Percentiles rank a stretch among this genome's conserved stretches.
These are phyloP conservation scores for Xiphophorus couchianus DNA, from an alignment of 2,113 vertebrate species.

Conservation along the genomic window DNA sequence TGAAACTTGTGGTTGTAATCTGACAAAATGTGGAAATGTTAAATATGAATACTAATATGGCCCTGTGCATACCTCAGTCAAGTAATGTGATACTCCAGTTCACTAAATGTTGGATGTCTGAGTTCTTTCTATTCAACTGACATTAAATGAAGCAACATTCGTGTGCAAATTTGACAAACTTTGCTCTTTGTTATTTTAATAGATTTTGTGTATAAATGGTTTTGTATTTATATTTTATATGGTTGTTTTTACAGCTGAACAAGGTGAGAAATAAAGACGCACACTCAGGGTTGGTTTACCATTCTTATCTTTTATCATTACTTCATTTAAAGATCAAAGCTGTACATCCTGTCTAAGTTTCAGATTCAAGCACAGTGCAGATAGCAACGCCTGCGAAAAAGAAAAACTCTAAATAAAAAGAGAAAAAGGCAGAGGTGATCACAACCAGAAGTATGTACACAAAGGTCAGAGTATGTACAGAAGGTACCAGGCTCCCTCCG, in stretches of 20 bases:
- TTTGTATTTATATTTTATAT: slow-evolving; percentile 68
- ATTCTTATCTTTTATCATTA: slow-evolving; percentile 70
- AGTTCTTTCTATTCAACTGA: neutral
- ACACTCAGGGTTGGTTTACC: slow-evolving; percentile 48
- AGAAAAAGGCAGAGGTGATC: slow-evolving; percentile 81
- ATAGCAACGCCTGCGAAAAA: slow-evolving; percentile 80
- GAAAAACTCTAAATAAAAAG: slow-evolving; percentile 59
- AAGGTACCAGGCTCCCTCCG: slow-evolving; percentile 68
- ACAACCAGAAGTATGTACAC: slow-evolving; percentile 83
- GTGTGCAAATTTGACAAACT: slow-evolving; percentile 4
- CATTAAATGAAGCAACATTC: neutral
- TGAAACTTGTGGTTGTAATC: slow-evolving; percentile 50
- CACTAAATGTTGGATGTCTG: neutral
- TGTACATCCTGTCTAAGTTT: slow-evolving; percentile 83
- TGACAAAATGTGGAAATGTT: neutral
- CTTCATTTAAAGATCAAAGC: slow-evolving; percentile 78
- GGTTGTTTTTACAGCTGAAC: slow-evolving; percentile 37
- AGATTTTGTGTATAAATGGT: slow-evolving; percentile 58
- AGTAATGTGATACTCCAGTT: slow-evolving; percentile 30
- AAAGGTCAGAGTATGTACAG: slow-evolving; percentile 82
- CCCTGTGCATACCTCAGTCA: neutral
- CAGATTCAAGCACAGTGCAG: slow-evolving; percentile 85
- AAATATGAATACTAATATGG: neutral
- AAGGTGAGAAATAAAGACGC: slow-evolving; percentile 39
- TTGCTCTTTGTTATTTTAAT: slow-evolving; percentile 7